These are phyloP conservation scores for Thera britannica DNA, from an alignment of 2,888 invertebrate genomes.

Conservation along the genomic window DNA sequence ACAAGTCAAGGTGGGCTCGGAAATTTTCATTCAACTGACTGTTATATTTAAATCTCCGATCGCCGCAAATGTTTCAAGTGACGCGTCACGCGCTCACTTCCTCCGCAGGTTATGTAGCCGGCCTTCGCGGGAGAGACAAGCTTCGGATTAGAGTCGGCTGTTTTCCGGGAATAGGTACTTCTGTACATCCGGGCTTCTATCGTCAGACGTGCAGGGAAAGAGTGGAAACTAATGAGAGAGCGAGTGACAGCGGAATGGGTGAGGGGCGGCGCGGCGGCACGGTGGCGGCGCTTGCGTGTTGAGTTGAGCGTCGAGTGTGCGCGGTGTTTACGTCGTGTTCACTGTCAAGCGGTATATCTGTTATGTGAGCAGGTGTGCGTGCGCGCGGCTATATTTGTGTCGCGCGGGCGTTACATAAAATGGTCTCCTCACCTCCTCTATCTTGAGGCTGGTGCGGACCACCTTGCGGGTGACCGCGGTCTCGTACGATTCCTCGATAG, in stretches of 20 bases:
- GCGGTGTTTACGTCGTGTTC: conserved; percentile 77
- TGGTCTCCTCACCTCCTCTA: conserved; percentile 88
- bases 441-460: conserved; percentile 88
- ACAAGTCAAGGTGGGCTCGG: conserved; percentile 79
- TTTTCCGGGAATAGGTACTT: conserved; percentile 64
- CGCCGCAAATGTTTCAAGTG: conserved; percentile 68
- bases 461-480: conserved; percentile 89
- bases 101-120: conserved; percentile 49
- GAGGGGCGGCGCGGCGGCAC: not conserved
- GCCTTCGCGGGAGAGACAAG: conserved; percentile 31
- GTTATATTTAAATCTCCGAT: conserved; percentile 77
- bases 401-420: conserved; percentile 77
- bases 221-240: conserved; percentile 39
- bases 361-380: conserved; percentile 77
- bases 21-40: conserved; percentile 79
- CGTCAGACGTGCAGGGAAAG: conserved; percentile 43
- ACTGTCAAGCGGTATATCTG: conserved; percentile 79
- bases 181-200: conserved; percentile 61
- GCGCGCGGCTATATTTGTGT: conserved; percentile 70
- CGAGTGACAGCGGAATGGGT: conserved; percentile 40
- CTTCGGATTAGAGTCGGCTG: conserved; percentile 37
- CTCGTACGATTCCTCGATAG: conserved; percentile 89
- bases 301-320: conserved; percentile 35
- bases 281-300: conserved; percentile 31
- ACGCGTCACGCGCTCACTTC: conserved; percentile 74